Base-by-base conservation (phyloP, 2,888 invertebrate species). In the Platycnemis pennipes region DNA sequence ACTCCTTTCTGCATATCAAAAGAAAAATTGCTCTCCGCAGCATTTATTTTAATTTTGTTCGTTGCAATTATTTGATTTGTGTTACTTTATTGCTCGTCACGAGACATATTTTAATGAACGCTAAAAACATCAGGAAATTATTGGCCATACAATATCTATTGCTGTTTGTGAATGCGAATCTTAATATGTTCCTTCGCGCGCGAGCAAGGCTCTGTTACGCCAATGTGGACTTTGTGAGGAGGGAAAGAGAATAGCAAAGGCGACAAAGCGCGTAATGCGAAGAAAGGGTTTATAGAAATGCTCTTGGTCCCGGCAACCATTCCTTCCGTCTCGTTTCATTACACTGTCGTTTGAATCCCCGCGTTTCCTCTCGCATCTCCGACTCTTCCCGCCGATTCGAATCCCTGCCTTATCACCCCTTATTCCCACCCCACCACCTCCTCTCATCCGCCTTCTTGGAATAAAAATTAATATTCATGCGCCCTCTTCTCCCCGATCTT, bases 381-480 rank as follows among this genome's bases (percentile, higher is more conserved):
- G 11, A 0, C 46, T 45, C 91, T 22, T 63, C 63, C 63, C 91
- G 13, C 16, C 22, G 63, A 63, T 8, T 63, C 26, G 63, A 26
- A 63, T 63, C 56, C 22, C 56, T 19, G 37, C 37, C 77, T 77
- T 45, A 77, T 77, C 77, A 37, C 37, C 77, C n/a, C 87, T n/a
- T 26, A 0, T 22, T 45, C 42, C 86, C 86, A 19, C 2, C 37
- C 44, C 89, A 22, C 53, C 37, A 31, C 53, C 49, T n/a, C 49
- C 53, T 49, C 49, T n/a, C 37, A 49, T 49, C 53, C 56, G 77
- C 37, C 31, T 31, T 77, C 77, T 77, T 13, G 77, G 77, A 37
- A 77, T 77, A 37, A 77, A 37, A 77, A 77, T 77, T 77, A 77
- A 77, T 77, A 77, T 77, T 77, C 77, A 77, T 77, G 63, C 26